A percentile compares a stretch with the other conserved stretches of the same genome.
phyloP scores from a whole-genome alignment of 2,113 vertebrate species.

The Tenrec ecaudatus region DNA sequence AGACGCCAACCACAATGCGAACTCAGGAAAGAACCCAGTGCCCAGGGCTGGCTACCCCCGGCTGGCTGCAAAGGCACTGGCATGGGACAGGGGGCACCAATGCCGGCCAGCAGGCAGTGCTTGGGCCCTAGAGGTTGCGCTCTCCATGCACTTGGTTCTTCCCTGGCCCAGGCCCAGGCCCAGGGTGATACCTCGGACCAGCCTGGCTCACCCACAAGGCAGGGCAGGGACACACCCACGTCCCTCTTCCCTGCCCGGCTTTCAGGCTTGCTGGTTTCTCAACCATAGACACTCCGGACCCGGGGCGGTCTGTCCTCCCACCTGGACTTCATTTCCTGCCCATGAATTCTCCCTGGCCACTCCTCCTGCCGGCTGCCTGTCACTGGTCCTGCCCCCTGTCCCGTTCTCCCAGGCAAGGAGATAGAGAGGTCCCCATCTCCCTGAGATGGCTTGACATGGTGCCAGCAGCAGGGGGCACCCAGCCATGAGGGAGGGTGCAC shows the following conservation, averaged over 20 bases:
- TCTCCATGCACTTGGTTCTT: no score
- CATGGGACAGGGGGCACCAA: not conserved
- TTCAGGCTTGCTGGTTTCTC: not conserved
- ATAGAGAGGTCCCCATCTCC: not conserved
- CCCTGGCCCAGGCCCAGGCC: no score
- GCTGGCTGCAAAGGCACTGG: not conserved
- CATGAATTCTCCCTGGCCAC: rapidly evolving
- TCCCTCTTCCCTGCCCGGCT: no score
- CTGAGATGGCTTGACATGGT: not conserved
- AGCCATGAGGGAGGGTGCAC: not conserved
- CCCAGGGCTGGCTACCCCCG: no score
- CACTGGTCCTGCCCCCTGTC: not conserved
- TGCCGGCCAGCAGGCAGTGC: no score
- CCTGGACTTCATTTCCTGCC: not conserved
- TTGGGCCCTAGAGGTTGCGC: no score
- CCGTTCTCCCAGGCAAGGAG: not conserved
- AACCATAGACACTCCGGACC: not conserved
- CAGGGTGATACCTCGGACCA: no score
- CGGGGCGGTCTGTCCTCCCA: not conserved
- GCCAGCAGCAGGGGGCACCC: not conserved
- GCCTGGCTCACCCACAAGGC: no score
- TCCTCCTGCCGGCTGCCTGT: not conserved
- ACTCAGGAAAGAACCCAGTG: no score
- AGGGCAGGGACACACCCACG: not conserved
- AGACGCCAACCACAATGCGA: no score